phyloP scores from a whole-genome alignment of 2,888 invertebrate genomes.

The Epiblema foenella region DNA sequence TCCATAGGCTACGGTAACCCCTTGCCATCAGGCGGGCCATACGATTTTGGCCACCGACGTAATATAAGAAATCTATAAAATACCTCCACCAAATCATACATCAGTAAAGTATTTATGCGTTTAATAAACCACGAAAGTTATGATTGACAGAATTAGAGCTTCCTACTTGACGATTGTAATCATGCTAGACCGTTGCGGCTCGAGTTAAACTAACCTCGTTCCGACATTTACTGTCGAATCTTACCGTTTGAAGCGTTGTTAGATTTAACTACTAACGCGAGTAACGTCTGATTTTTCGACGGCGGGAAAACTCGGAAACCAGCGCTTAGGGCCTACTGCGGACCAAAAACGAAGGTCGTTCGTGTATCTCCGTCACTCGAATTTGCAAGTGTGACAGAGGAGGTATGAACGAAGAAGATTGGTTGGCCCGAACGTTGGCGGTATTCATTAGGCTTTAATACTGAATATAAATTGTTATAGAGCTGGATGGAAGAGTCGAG shows the following conservation, averaged over 20 bases:
- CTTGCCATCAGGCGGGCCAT: too few species aligned
- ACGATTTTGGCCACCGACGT: too few species aligned
- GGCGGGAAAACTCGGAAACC: constrained; percentile 1
- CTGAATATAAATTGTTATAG: neutral
- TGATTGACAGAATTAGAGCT: constrained; percentile 41
- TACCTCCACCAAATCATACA: constrained; percentile 2
- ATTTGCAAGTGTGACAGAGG: too few species aligned
- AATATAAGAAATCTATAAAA: neutral
- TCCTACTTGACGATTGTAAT: constrained; percentile 32
- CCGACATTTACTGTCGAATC: constrained; percentile 20
- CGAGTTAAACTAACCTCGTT: constrained; percentile 35
- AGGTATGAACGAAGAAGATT: too few species aligned
- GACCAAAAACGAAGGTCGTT: too few species aligned
- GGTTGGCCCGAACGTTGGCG: neutral
- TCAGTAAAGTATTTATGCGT: constrained; percentile 23
- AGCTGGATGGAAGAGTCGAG: neutral
- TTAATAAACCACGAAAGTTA: constrained; percentile 37
- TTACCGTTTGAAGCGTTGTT: constrained; percentile 22
- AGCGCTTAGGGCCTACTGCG: neutral
- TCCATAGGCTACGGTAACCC: neutral
- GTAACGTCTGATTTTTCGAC: neutral
- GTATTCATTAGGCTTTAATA: neutral
- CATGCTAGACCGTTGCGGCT: constrained; percentile 24
- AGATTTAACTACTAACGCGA: neutral
- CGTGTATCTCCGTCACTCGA: too few species aligned